Conservation (phyloP, 2,113 vertebrate genomes). For the Callorhinus ursinus region DNA sequence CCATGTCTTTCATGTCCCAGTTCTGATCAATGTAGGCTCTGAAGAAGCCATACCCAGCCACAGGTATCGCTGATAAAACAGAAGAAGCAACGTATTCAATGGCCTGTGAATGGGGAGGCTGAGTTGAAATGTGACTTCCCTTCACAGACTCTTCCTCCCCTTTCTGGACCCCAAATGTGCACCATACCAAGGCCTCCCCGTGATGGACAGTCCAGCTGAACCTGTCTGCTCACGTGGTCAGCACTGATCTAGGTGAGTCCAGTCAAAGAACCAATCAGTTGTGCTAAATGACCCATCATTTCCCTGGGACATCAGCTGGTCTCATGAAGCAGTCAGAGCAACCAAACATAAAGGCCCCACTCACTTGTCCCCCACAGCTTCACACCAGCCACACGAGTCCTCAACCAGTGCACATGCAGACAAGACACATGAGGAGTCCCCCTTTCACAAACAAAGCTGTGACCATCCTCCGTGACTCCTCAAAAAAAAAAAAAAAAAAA, state of each 20-base stretch:
- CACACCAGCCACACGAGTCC: fast-evolving
- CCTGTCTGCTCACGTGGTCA: neutral
- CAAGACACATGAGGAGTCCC: neutral
- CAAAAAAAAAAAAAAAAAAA: neutral
- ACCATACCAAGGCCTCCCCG: fast-evolving
- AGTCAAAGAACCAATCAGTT: neutral
- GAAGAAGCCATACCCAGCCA: neutral
- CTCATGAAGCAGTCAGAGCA: neutral
- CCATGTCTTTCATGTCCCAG: neutral
- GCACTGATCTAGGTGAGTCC: fast-evolving
- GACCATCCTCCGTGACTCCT: neutral
- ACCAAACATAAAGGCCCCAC: fast-evolving
- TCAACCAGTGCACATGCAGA: too few species aligned
- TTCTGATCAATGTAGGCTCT: neutral
- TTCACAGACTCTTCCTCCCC: neutral
- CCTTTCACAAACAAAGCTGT: neutral
- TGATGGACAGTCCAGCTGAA: neutral
- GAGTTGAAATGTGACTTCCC: neutral
- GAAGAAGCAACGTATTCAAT: neutral
- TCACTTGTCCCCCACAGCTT: neutral
- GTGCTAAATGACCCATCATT: neutral
- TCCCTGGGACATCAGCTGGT: neutral
- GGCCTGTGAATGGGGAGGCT: neutral
- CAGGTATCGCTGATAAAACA: neutral
- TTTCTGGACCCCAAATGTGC: neutral